Evolutionary conservation across 2,888 invertebrate species (phyloP), one percentile per base, ranked within the genome.

Genomic region (Ophion costatus): DNA sequence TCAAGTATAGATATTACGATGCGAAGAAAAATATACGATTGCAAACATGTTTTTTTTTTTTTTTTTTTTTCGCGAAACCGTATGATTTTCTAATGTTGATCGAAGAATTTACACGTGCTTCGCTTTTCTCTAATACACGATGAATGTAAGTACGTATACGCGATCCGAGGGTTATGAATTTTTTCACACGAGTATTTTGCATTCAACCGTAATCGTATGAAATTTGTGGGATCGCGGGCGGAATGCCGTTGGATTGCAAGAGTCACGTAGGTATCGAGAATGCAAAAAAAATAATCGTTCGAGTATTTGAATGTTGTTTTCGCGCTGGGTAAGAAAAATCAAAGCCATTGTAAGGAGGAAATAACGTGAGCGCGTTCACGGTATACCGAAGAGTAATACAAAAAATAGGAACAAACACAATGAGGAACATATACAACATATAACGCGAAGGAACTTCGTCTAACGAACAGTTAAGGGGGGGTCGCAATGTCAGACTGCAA

Each of bases 391-490:
- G 70, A 77, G 78, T 81, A 89, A 51, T 17, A 90, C 88, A 91
- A 90, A 90, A 90, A 90, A 92, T 92, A 92, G 92, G 92, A 92
- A 92, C 92, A 91, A 92, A 91, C 88, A 88, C 85, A 89, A 90
- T 88, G 90, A 92, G 92, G 92, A 92, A 92, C 92, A 92, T 92
- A 89, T 84, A 87, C 86, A 84, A 87, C 89, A 87, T 88, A 89
- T 85, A 88, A 91, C 89, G 88, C 89, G 90, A 51, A 51, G 51
- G 51, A 51, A 51, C 14, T 17, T 17, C 51, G 51, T 51, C 51
- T 5, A 17, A 51, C 17, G 51, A 51, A 17, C 51, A 17, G 17
- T 51, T 51, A 17, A 51, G 51, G 51, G 14, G 10, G 51, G 11
- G 17, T 51, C 14, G 51, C 51, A 38, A 59, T 61, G 33, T 61